phyloP scores from a whole-genome alignment of 1,140 invertebrate genomes.

The Cydia pomonella region DNA sequence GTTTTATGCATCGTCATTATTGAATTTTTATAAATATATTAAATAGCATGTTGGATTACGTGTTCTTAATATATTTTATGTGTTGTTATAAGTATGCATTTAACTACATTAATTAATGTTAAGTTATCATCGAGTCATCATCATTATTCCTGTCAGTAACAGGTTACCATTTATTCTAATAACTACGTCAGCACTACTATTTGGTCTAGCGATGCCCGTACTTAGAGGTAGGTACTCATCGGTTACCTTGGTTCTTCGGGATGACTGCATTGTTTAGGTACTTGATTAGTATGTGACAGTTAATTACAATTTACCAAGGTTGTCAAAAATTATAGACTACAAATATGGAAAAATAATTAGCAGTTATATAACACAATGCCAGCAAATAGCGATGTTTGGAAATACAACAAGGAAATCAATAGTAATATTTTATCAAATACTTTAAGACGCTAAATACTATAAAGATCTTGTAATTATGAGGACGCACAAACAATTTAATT shows the following conservation, averaged over 20 bases:
- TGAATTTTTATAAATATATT: not conserved
- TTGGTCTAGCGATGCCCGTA: slow-evolving; percentile 1
- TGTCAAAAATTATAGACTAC: not conserved
- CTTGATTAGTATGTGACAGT: not conserved
- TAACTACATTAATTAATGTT: slow-evolving; percentile 28
- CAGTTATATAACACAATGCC: not conserved
- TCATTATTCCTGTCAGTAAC: slow-evolving; percentile 10
- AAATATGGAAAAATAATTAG: not conserved
- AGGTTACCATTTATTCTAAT: not conserved
- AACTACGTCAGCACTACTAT: slow-evolving; percentile 2
- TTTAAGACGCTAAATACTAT: too few relatives aligned
- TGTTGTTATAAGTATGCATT: not conserved
- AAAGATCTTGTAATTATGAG: not conserved
- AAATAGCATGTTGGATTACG: not conserved
- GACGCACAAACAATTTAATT: not conserved
- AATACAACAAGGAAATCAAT: too few relatives aligned
- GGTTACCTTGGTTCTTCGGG: not conserved
- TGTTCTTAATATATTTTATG: not conserved
- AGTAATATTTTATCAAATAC: too few relatives aligned
- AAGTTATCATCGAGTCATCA: slow-evolving; percentile 6
- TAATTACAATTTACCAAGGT: not conserved
- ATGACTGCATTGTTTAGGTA: not conserved
- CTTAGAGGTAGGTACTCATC: not conserved
- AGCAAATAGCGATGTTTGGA: too few relatives aligned
- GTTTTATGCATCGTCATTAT: not conserved